Base-by-base conservation (phyloP, 1,140 invertebrate species). In the Fopius arisanus region DNA sequence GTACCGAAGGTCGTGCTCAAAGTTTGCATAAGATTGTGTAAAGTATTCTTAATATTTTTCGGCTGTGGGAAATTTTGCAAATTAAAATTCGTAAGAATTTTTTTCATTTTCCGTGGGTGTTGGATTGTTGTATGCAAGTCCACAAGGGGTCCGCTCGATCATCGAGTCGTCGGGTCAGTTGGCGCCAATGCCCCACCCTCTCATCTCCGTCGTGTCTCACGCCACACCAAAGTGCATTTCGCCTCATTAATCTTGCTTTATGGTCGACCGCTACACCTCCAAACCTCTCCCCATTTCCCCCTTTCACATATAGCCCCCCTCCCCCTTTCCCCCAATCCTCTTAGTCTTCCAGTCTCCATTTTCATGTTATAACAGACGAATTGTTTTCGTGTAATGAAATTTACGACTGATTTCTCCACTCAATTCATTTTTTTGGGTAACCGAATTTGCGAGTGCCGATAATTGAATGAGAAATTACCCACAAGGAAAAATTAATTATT, bases 241-340 rank as follows among this genome's bases (percentile, higher is more conserved):
- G 75, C 79, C 79, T 82, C 80, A 81, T 82, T 81, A 81, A 81
- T 81, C 79, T 79, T 81, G 75, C 78, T 79, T 79, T 77, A 78
- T 78, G 73, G 72, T 67, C 63, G 65, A 70, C 77, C 74, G 78
- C 75, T 77, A 76, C 75, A 79, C 78, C 67, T 67, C 77, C 78
- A 75, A 80, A 73, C 75, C 76, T 68, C 63, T 69, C 72, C 40
- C 28, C 72, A 37, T 37, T 19, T 7, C 43, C 43, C 43, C 43
- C 43, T 12, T 16, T 12, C n/a, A n/a, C n/a, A n/a, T n/a, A n/a
- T 43, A 3, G 6, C n/a, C 7, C 51, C 16, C 51, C 12, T 3
- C 23, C 19, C 23, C 19, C 28, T 54, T 43, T 73, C 63, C 31
- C 43, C 21, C 37, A 29, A 40, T 29, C n/a, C 40, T 14, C 26